Evolutionary conservation across 2,797 vertebrate genomes (phyloP), one percentile per base, ranked within the genome.

Genomic region (Todus mexicanus): DNA sequence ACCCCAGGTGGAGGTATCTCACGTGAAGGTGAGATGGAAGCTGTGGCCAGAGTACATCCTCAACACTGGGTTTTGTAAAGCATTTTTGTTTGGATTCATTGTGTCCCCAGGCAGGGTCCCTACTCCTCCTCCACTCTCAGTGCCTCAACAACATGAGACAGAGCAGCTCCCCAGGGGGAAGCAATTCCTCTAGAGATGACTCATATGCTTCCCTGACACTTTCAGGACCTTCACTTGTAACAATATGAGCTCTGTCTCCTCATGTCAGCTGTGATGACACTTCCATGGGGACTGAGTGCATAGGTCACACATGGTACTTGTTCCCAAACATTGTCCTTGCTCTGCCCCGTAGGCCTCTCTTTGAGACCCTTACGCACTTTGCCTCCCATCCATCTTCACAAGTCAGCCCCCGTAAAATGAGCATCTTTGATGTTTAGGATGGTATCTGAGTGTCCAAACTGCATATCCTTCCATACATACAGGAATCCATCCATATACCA

Each of bases 141-240:
- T 43, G 19, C 23, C 45, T 3, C 3, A 23, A 53, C 7, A 64
- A 10, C 1, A 1, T 60, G 54, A 90, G 23, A 54, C 22, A 25
- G 61, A 83, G 31, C 0, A 0, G 33, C 22, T 53, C 26, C 37
- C 68, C 15, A 47, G 15, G 10, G 11, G 12, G 14, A 29, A 12
- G n/a, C 38, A 45, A 9, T 50, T 21, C 38, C 33, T 54, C 47
- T 74, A 61, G 57, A 57, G 12, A 22, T 42, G n/a, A 19, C 20
- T 18, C 10, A 15, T 1, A 1, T 37, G 56, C 54, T 78, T 22
- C 26, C 3, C 18, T 18, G n/a, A 11, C 12, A 37, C 18, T 53
- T 47, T 42, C 0, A 5, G 48, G 20, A 86, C 20, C 11, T 42
- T 12, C 38, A 38, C 42, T 21, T 7, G 9, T 13, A 35, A 21